These are phyloP conservation scores for Enteromius fasciolatus DNA, from an alignment of 2,797 vertebrate species.

Conservation along the genomic window DNA sequence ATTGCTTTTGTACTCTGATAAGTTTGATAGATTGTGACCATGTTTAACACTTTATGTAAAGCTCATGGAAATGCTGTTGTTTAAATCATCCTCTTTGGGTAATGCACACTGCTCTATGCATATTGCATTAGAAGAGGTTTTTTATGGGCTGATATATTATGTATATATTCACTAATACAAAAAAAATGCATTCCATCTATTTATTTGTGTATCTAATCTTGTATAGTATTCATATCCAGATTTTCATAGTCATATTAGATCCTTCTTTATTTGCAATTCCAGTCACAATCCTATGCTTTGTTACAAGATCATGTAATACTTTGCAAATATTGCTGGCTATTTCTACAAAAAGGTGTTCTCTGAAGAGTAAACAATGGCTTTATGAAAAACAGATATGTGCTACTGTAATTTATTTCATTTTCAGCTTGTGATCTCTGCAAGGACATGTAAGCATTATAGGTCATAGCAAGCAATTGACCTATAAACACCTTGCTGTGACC, in stretches of 20 bases:
- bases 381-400: background rate
- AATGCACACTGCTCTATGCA: slow-evolving; percentile 2
- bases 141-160: slow-evolving; percentile 16
- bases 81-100: slow-evolving; percentile 17
- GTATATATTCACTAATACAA: background rate
- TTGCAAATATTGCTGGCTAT: background rate
- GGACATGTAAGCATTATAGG: too few relatives aligned
- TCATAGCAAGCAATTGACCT: too few relatives aligned
- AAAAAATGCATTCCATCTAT: background rate
- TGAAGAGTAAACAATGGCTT: background rate
- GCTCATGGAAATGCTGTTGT: slow-evolving; percentile 10
- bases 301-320: slow-evolving; percentile 5
- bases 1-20: slow-evolving; percentile 48
- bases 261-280: background rate
- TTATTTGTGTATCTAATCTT: background rate
- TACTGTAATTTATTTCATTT: background rate
- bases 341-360: background rate
- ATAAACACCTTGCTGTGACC: background rate
- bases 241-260: background rate
- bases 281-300: background rate
- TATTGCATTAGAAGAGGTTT: slow-evolving; percentile 6
- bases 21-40: slow-evolving; percentile 33
- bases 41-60: slow-evolving; percentile 21
- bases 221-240: background rate
- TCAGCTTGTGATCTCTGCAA: background rate